These are phyloP conservation scores for Megalopta genalis DNA, from an alignment of 1,140 invertebrate species.

Conservation along the genomic window DNA sequence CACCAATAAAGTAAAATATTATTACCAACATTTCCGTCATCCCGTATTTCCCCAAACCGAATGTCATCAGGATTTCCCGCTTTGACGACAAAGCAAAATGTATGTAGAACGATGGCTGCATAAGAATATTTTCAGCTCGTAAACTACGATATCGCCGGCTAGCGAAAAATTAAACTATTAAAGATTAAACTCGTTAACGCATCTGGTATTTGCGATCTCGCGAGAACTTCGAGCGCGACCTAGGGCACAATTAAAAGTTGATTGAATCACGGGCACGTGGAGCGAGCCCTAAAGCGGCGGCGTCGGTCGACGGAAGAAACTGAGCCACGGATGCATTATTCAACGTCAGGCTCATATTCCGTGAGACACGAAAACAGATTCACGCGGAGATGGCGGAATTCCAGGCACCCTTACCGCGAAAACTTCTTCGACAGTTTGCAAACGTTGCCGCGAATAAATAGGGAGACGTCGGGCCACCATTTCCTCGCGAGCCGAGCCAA, in stretches of 20 bases:
- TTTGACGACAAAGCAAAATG: too few relatives aligned
- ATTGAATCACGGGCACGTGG: slow-evolving; percentile 12
- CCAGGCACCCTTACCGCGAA: not conserved
- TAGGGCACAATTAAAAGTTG: slow-evolving; percentile 7
- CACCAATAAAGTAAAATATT: too few relatives aligned
- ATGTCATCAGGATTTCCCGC: too few relatives aligned
- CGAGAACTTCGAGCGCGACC: too few relatives aligned
- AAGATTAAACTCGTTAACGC: too few relatives aligned
- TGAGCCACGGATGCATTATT: slow-evolving; percentile 28
- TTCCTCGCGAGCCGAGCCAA: slow-evolving; percentile 28
- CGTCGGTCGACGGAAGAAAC: not conserved
- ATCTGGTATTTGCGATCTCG: too few relatives aligned
- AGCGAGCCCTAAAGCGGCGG: not conserved
- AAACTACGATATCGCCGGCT: too few relatives aligned
- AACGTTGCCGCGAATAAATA: slow-evolving; percentile 30
- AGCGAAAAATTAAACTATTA: too few relatives aligned
- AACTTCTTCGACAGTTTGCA: slow-evolving; percentile 31
- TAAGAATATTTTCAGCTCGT: too few relatives aligned
- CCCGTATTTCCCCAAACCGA: too few relatives aligned
- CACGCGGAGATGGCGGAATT: slow-evolving; percentile 9
- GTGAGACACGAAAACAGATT: slow-evolving; percentile 32
- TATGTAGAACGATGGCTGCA: too few relatives aligned
- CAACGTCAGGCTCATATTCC: slow-evolving; percentile 37
- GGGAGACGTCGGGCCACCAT: slow-evolving; percentile 24
- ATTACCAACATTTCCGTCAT: too few relatives aligned